Base-by-base conservation (phyloP, 2,888 invertebrate species). In the Sturmia bella region DNA sequence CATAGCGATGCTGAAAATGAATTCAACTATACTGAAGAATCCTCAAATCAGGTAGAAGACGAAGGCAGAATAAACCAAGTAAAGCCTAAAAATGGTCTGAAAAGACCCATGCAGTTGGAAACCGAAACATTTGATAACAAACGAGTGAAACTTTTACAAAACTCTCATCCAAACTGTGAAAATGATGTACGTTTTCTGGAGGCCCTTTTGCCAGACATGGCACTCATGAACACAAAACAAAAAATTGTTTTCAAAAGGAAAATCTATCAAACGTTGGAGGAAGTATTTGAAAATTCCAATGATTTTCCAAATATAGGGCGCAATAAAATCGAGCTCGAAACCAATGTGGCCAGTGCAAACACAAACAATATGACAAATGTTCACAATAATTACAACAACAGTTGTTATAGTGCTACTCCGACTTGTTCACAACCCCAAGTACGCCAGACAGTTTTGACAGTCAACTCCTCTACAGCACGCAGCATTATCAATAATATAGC, bases 161-260 rank as follows among this genome's bases (percentile, higher is more conserved):
- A 39, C 12, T 9, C 39, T 9, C 21, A 63, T 9, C 52, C 54
- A 7, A 3, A 41, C 13, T 54, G 17, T 37, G 84, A 85, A 64
- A 83, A 83, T 0, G 86, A 86, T 80, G 66, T 76, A 21, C 76
- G 85, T 4, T 86, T 86, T 19, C 64, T 86, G 45, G 81, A 83
- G 48, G 85, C 84, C 0, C 19, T 87, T 24, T 61, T 86, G 48
- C 86, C 85, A 12, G 86, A 87, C 24, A 86, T 87, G 84, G 83
- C 84, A 12, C 37, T 72, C 0, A 86, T 87, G 87, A 87, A 86
- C 79, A 70, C 85, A 0, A 80, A 85, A 5, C 87, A 87, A 68
- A 87, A 86, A 37, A 85, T 87, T 0, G 56, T 85, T 1, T 87
- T 87, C 68, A 87, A 86, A 64, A 68, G 84, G 0, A 86, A 87